A percentile compares a stretch with the other conserved stretches of the same genome.
phyloP scores from a whole-genome alignment of 1,140 invertebrate species.

The Drosophila elegans region DNA sequence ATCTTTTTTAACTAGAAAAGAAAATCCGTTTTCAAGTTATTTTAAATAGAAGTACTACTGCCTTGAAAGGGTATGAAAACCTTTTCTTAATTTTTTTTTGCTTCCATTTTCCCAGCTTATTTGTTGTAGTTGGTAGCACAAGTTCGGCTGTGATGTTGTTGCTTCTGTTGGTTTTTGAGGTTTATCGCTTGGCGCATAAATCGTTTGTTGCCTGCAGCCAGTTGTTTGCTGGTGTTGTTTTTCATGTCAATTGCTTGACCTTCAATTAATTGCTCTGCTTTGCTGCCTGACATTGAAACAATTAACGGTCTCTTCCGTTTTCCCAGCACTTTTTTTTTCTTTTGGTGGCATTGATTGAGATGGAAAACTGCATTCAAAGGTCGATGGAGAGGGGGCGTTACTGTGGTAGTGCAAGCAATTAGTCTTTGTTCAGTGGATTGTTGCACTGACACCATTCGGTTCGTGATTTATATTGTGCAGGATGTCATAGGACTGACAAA shows the following conservation, averaged over 20 bases:
- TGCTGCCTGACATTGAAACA: constrained; percentile 72
- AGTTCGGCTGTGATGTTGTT: constrained; percentile 14
- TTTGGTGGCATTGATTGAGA: constrained; percentile 37
- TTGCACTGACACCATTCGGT: constrained; percentile 38
- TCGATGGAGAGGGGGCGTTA: not conserved
- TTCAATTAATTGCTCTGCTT: constrained; percentile 59
- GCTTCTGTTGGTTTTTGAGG: constrained; percentile 26
- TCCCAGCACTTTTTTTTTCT: constrained; percentile 1
- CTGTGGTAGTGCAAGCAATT: constrained; percentile 40
- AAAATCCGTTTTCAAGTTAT: not conserved
- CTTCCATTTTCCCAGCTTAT: constrained; percentile 9
- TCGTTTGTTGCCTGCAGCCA: constrained; percentile 40
- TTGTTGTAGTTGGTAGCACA: constrained; percentile 18
- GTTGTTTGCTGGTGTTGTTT: constrained; percentile 24
- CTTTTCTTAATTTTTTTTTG: not conserved
- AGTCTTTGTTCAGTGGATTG: constrained; percentile 49
- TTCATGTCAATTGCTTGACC: constrained; percentile 70
- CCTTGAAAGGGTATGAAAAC: constrained; percentile 12
- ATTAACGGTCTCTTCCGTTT: constrained; percentile 44
- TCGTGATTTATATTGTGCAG: constrained; percentile 46
- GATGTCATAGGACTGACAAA: constrained; percentile 40
- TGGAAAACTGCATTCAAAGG: constrained; percentile 36
- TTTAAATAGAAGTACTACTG: not conserved
- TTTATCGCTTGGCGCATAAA: constrained; percentile 65
- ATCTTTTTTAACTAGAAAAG: too few relatives aligned